Percentiles rank a stretch among this genome's conserved stretches.
These are phyloP conservation scores for Austrolebias charrua DNA, from an alignment of 2,797 vertebrate species.

Conservation along the genomic window DNA sequence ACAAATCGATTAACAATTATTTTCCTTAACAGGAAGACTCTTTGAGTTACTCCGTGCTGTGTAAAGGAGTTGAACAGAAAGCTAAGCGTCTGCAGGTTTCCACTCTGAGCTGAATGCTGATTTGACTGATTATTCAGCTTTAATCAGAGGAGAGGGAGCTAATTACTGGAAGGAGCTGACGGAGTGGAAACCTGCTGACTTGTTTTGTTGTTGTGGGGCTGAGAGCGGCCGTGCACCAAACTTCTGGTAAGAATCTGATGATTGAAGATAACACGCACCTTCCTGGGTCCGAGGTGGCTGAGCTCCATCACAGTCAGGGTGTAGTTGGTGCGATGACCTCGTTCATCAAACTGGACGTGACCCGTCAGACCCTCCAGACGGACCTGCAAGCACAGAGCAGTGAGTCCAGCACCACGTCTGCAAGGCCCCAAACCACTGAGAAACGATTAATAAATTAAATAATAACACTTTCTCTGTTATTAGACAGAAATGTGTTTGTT, in stretches of 20 bases:
- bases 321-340: constrained; percentile 93
- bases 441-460: too few species aligned
- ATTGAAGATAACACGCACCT: constrained; percentile 72
- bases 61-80: constrained; percentile 14
- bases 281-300: constrained; percentile 83
- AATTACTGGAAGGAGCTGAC: constrained; percentile 43
- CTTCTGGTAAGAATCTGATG: background rate
- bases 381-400: constrained; percentile 82
- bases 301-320: constrained; percentile 92
- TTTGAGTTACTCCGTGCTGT: background rate
- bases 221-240: background rate
- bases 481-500: too few species aligned
- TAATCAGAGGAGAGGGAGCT: constrained; percentile 31
- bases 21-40: background rate
- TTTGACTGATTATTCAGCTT: constrained; percentile 36
- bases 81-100: constrained; percentile 42
- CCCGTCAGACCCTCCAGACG: constrained; percentile 90
- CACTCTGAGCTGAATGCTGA: constrained; percentile 26
- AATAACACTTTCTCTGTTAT: too few species aligned
- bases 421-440: too few species aligned
- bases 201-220: too few species aligned
- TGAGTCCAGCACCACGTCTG: background rate
- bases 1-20: too few species aligned
- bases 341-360: constrained; percentile 92
- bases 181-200: constrained; percentile 19